Evolutionary conservation across 2,888 invertebrate species (phyloP).

Genomic region (Autographa pulchrina): DNA sequence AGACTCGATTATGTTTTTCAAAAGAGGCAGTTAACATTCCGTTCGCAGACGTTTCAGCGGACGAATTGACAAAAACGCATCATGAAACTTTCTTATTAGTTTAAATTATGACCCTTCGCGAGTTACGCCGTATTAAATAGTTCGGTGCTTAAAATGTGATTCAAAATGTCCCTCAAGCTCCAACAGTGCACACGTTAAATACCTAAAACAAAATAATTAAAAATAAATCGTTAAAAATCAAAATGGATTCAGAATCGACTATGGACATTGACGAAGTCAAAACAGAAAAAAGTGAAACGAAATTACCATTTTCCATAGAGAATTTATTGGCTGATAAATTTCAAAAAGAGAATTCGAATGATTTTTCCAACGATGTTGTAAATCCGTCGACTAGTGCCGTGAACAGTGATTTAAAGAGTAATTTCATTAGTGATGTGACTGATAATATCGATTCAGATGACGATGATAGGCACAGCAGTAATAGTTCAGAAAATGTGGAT

Average conservation of each 20-base stretch:
- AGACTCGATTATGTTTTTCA: constrained; percentile 77
- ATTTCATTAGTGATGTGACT: constrained; percentile 64
- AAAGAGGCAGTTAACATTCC: constrained; percentile 84
- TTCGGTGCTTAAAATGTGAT: constrained; percentile 51
- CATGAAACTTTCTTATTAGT: constrained; percentile 83
- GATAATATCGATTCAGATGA: constrained; percentile 71
- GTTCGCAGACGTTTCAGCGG: constrained; percentile 78
- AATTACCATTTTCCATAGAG: constrained; percentile 83
- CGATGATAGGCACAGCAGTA: constrained; percentile 74
- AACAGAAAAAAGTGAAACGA: constrained; percentile 73
- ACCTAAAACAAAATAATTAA: constrained; percentile 35
- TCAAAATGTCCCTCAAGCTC: constrained; percentile 60
- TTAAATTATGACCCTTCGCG: constrained; percentile 72
- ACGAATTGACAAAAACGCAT: constrained; percentile 87
- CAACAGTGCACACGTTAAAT: constrained; percentile 59
- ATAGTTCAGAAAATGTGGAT: constrained; percentile 81
- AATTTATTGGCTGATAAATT: constrained; percentile 82
- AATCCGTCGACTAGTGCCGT: constrained; percentile 62
- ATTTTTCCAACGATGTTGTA: constrained; percentile 48
- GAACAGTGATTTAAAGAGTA: constrained; percentile 50
- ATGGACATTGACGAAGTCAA: constrained; percentile 75
- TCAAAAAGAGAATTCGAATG: constrained; percentile 53
- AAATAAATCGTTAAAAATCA: constrained; percentile 21
- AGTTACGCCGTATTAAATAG: constrained; percentile 44
- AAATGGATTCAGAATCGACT: constrained; percentile 55